Conservation (phyloP, 2,797 vertebrate species). For the Cossypha heuglini region DNA sequence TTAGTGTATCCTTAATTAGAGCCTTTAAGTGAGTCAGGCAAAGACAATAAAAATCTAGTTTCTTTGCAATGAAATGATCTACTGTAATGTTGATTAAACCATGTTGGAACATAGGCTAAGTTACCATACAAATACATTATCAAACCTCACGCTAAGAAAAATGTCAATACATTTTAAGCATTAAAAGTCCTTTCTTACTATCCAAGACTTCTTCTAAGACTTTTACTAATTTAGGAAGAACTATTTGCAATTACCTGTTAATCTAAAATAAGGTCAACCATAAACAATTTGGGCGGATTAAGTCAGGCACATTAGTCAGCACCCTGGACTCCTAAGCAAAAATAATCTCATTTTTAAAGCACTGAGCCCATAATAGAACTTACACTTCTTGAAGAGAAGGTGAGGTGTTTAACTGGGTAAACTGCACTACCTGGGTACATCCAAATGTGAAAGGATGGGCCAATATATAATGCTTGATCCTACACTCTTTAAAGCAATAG, state of each 20-base stretch:
- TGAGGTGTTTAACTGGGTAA: background rate
- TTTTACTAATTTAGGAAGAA: background rate
- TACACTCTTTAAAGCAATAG: background rate
- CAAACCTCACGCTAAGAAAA: background rate
- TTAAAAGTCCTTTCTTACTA: background rate
- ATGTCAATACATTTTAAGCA: background rate
- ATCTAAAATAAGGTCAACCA: background rate
- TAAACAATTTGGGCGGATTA: background rate
- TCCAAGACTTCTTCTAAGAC: background rate
- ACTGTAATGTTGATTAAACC: background rate
- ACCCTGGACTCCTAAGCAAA: background rate
- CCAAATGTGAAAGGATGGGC: background rate
- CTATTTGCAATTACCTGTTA: background rate
- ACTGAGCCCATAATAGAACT: background rate
- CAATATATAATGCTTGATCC: background rate
- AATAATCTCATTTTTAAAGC: background rate
- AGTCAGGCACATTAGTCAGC: background rate
- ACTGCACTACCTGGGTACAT: background rate
- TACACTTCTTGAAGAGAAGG: background rate
- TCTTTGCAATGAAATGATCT: background rate
- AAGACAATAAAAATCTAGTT: background rate
- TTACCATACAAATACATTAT: background rate
- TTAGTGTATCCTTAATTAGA: conserved; percentile 22
- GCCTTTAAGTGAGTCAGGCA: background rate
- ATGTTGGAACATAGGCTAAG: background rate